phyloP scores from a whole-genome alignment of 2,113 vertebrate genomes.

The Paralichthys olivaceus region DNA sequence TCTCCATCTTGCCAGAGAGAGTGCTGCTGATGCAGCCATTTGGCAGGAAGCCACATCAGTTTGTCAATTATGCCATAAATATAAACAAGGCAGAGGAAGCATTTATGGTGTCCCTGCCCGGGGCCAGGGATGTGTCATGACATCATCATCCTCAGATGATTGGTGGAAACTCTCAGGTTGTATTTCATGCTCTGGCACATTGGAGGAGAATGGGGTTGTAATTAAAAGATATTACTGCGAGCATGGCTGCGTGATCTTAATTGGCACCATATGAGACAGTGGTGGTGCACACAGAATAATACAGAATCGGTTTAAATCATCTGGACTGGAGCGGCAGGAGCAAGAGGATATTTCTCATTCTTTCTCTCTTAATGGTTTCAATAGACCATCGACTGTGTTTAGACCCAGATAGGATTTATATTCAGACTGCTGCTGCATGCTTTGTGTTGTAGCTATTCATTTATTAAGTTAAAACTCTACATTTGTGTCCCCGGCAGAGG shows the following conservation, averaged over 20 bases:
- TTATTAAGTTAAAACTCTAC: conserved; percentile 5
- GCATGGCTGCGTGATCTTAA: conserved; percentile 66
- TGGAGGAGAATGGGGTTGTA: conserved; percentile 65
- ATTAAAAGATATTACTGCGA: conserved; percentile 73
- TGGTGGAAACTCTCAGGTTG: conserved; percentile 65
- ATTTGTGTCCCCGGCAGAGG: conserved; percentile 80
- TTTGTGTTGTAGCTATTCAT: background rate
- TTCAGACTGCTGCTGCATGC: background rate
- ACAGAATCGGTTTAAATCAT: background rate
- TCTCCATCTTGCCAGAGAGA: conserved; percentile 52
- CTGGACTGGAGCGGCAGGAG: conserved; percentile 5
- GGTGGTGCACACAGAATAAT: conserved; percentile 19
- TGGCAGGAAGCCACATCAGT: conserved; percentile 70
- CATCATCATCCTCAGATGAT: conserved; percentile 74
- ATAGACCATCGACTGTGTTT: background rate
- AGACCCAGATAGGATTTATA: conserved; percentile 9
- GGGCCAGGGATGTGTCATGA: conserved; percentile 72
- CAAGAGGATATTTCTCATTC: conserved; percentile 18
- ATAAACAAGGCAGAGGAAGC: conserved; percentile 70
- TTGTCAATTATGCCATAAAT: conserved; percentile 79
- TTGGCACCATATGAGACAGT: conserved; percentile 60
- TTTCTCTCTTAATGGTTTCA: conserved; percentile 13
- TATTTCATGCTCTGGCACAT: conserved; percentile 70
- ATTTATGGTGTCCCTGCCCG: conserved; percentile 62
- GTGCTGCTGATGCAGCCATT: conserved; percentile 60